phyloP scores from a whole-genome alignment of 2,797 vertebrate species.

The Ctenopoma multispine region DNA sequence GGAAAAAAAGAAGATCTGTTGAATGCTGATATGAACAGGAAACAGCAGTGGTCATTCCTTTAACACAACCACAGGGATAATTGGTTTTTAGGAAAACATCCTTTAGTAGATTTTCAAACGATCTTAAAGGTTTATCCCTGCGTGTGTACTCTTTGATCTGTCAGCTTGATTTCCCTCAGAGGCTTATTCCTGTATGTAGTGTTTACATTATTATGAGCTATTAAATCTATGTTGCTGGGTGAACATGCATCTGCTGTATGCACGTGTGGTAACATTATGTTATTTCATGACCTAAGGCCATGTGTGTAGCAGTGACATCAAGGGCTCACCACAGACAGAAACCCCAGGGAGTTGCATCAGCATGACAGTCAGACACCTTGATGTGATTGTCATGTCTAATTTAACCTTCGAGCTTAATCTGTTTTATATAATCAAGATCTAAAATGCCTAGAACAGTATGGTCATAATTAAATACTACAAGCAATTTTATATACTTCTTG shows the following conservation, averaged over 20 bases:
- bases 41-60: conserved; percentile 64
- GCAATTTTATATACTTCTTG: conserved; percentile 6
- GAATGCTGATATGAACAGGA: conserved; percentile 59
- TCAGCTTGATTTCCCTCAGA: conserved; percentile 57
- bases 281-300: conserved; percentile 53
- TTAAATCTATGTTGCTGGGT: conserved; percentile 36
- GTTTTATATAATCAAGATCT: conserved; percentile 34
- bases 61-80: conserved; percentile 54
- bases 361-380: conserved; percentile 44
- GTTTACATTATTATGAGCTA: conserved; percentile 36
- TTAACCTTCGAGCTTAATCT: conserved; percentile 55
- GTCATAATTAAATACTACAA: conserved; percentile 12
- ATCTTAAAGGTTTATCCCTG: conserved; percentile 59
- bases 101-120: conserved; percentile 63
- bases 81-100: conserved; percentile 62
- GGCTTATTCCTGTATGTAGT: conserved; percentile 41
- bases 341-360: conserved; percentile 62
- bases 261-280: conserved; percentile 42
- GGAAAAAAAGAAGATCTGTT: conserved; percentile 44
- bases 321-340: conserved; percentile 54
- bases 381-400: conserved; percentile 59
- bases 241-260: conserved; percentile 35
- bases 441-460: not conserved
- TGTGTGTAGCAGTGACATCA: conserved; percentile 67
- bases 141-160: conserved; percentile 66